These are phyloP conservation scores for Rutilus rutilus DNA, from an alignment of 2,113 vertebrate genomes.

Conservation along the genomic window DNA sequence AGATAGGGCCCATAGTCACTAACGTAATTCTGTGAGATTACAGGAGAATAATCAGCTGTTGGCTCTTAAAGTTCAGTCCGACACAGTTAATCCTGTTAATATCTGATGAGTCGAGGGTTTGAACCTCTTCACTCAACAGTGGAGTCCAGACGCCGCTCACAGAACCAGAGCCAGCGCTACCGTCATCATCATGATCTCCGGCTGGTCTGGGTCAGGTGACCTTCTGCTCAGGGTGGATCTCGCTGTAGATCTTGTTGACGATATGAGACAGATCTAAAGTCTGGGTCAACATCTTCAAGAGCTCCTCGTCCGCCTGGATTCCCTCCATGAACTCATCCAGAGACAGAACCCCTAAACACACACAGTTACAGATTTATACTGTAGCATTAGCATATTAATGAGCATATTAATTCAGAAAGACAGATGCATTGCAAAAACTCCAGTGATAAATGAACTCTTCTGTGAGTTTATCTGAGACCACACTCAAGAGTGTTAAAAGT, in stretches of 20 bases:
- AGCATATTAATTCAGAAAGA: neutral
- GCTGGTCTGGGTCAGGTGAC: conserved; percentile 7
- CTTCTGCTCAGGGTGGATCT: conserved; percentile 40
- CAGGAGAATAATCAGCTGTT: too few species aligned
- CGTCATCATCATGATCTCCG: neutral
- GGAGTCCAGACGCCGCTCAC: too few species aligned
- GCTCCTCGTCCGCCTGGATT: conserved; percentile 81
- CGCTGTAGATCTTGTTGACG: conserved; percentile 79
- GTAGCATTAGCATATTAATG: neutral
- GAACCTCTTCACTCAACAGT: too few species aligned
- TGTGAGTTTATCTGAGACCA: too few species aligned
- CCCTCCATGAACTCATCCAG: conserved; percentile 89
- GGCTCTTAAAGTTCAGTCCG: too few species aligned
- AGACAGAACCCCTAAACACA: conserved; percentile 80
- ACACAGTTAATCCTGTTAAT: too few species aligned
- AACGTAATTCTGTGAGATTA: too few species aligned
- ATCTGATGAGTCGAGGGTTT: too few species aligned
- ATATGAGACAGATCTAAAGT: conserved; percentile 88
- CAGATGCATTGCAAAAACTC: too few species aligned
- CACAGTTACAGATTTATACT: neutral
- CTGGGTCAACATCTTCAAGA: conserved; percentile 82
- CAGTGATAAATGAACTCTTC: too few species aligned
- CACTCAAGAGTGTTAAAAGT: too few species aligned
- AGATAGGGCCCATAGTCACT: too few species aligned
- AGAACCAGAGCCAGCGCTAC: neutral